phyloP scores from a whole-genome alignment of 2,113 vertebrate species.

The Muscicapa adusta region DNA sequence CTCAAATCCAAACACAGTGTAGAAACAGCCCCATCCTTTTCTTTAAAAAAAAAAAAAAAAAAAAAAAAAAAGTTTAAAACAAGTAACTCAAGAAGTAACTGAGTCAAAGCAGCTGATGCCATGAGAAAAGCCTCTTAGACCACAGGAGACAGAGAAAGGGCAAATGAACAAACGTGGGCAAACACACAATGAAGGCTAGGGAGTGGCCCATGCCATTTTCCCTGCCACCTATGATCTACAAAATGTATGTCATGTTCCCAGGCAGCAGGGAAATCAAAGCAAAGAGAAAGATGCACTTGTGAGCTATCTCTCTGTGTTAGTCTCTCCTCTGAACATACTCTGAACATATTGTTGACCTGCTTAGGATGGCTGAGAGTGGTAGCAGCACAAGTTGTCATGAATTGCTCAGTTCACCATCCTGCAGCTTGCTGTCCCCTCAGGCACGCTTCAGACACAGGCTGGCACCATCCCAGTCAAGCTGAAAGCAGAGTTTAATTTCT shows the following conservation, averaged over 20 bases:
- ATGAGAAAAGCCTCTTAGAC: background rate
- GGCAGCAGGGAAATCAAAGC: background rate
- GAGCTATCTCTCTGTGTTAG: background rate
- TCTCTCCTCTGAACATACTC: background rate
- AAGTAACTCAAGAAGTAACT: too few species aligned
- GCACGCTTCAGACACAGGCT: background rate
- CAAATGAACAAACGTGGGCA: background rate
- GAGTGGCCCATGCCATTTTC: background rate
- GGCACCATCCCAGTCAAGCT: background rate
- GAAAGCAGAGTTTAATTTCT: background rate
- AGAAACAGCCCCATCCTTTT: background rate
- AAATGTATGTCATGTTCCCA: background rate
- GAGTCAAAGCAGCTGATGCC: background rate
- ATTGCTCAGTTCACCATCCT: background rate
- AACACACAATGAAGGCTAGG: background rate
- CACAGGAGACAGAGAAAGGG: background rate
- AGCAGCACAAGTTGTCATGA: background rate
- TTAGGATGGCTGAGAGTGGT: background rate
- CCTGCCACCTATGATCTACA: background rate
- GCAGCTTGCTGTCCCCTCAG: background rate
- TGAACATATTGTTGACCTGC: background rate
- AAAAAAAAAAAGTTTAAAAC: background rate
- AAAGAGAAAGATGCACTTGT: background rate
- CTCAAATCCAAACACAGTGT: background rate
- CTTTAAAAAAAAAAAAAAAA: background rate